These are phyloP conservation scores for Eubucco bourcierii DNA, from an alignment of 2,113 vertebrate genomes.

Conservation along the genomic window DNA sequence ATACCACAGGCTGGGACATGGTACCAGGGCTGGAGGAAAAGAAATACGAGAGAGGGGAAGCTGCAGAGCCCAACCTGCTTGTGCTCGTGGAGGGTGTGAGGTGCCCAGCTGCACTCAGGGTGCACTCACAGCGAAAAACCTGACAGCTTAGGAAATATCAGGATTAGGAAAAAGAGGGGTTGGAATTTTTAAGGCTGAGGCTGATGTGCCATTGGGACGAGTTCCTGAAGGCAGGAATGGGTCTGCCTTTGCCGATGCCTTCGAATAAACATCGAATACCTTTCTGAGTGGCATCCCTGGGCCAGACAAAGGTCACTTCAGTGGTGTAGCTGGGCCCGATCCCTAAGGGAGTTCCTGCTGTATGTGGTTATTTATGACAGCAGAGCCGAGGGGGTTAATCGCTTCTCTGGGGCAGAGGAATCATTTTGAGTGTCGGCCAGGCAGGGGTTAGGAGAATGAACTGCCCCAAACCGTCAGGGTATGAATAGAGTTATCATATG, in stretches of 20 bases:
- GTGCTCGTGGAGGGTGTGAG: rapidly evolving
- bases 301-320: background rate
- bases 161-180: background rate
- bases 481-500: slow-evolving; percentile 56
- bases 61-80: background rate
- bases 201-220: background rate
- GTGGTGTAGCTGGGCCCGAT: background rate
- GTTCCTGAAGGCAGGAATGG: background rate
- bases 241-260: background rate
- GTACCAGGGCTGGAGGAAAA: background rate
- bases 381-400: slow-evolving; percentile 14
- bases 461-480: slow-evolving; percentile 33
- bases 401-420: background rate
- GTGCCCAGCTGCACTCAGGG: rapidly evolving
- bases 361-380: background rate
- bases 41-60: background rate
- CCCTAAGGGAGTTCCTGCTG: background rate
- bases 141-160: background rate
- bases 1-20: background rate
- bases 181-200: background rate
- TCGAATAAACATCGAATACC: background rate
- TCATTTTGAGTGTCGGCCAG: background rate
- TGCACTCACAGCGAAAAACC: background rate
- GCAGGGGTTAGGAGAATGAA: slow-evolving; percentile 2
- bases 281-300: background rate